Evolutionary conservation across 2,888 invertebrate genomes (phyloP).

Genomic region (Sphaerophoria taeniata): DNA sequence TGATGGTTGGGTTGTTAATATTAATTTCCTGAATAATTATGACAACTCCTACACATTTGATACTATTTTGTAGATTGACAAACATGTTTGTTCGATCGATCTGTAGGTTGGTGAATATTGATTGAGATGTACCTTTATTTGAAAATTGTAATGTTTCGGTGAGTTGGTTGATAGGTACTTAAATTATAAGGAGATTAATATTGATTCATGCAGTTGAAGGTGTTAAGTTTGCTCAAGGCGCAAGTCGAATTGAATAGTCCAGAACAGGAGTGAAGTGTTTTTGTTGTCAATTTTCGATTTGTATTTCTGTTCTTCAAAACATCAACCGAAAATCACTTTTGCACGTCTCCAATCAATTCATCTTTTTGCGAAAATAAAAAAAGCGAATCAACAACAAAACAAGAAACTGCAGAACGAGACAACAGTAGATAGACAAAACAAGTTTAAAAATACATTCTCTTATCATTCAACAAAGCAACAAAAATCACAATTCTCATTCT

Average conservation of each 20-base stretch:
- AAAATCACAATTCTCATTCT: neutral
- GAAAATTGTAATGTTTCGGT: too few species aligned
- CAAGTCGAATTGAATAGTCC: too few species aligned
- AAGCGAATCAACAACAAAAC: too few species aligned
- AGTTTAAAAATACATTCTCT: conserved; percentile 2
- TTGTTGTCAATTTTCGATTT: neutral
- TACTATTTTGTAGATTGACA: neutral
- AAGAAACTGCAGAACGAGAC: conserved; percentile 47
- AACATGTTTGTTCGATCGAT: neutral
- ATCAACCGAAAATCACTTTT: too few species aligned
- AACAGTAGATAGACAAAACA: conserved; percentile 34
- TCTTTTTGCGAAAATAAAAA: conserved; percentile 19
- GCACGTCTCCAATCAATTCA: neutral
- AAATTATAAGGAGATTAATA: too few species aligned
- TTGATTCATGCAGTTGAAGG: too few species aligned
- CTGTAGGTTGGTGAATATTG: too few species aligned
- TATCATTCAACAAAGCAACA: neutral
- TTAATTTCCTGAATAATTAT: conserved; percentile 9
- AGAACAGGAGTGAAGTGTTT: too few species aligned
- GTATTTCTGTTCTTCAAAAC: neutral
- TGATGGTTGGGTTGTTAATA: neutral
- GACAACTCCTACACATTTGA: neutral
- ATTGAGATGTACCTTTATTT: too few species aligned
- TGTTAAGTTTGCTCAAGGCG: too few species aligned
- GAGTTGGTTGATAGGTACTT: too few species aligned